Percentiles rank a stretch among this genome's conserved stretches.
Conservation (phyloP, 2,888 invertebrate species). For the Drosophila mayaguana region DNA sequence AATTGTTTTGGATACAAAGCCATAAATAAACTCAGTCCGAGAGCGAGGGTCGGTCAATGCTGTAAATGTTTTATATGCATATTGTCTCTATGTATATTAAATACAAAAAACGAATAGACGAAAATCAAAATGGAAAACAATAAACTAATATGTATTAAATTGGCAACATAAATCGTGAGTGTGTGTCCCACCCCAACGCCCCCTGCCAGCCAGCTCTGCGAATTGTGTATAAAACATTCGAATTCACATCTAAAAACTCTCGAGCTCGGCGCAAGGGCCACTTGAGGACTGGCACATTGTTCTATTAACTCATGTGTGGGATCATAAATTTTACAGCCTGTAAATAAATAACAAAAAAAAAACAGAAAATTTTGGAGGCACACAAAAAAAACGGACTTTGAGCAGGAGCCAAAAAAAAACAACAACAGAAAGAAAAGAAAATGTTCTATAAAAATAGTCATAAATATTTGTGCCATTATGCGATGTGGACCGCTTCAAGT, state of each 20-base stretch:
- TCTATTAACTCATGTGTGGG: conserved; percentile 77
- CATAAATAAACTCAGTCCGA: conserved; percentile 41
- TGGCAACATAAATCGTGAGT: conserved; percentile 51
- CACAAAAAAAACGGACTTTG: conserved; percentile 11
- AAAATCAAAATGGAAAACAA: conserved; percentile 43
- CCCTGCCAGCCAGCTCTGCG: background rate
- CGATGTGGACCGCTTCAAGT: conserved; percentile 64
- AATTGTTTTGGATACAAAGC: conserved; percentile 36
- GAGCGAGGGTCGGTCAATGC: conserved; percentile 36
- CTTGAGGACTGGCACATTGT: conserved; percentile 62
- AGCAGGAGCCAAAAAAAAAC: conserved; percentile 15
- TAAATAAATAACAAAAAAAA: conserved; percentile 62
- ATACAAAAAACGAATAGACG: background rate
- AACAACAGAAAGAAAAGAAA: conserved; percentile 19
- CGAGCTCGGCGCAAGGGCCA: conserved; percentile 35
- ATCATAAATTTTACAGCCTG: conserved; percentile 77
- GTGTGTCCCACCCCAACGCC: background rate
- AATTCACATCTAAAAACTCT: conserved; percentile 39
- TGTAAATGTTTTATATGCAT: conserved; percentile 31
- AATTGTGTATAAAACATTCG: conserved; percentile 46
- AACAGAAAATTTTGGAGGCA: conserved; percentile 15
- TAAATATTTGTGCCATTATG: conserved; percentile 76
- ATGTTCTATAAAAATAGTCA: conserved; percentile 66
- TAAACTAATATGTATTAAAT: conserved; percentile 56
- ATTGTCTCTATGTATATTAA: conserved; percentile 17